Evolutionary conservation across 2,888 invertebrate genomes (phyloP).

Genomic region (Drosophila aldrichi): DNA sequence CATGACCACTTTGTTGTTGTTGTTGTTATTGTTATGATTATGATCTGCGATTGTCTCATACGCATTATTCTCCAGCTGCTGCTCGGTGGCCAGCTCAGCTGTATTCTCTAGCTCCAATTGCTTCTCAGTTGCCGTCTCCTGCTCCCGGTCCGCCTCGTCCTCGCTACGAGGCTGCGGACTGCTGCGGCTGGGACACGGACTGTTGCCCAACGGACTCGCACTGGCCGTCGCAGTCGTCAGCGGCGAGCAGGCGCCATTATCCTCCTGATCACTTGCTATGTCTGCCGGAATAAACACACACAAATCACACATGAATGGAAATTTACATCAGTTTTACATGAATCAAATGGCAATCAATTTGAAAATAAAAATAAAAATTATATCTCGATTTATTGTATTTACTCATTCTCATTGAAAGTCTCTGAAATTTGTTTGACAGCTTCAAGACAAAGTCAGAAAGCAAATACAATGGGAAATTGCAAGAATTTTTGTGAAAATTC

Average conservation of each 20-base stretch:
- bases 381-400: background rate
- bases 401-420: background rate
- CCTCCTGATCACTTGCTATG: conserved; percentile 84
- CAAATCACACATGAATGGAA: background rate
- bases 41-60: conserved; percentile 43
- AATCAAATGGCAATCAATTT: background rate
- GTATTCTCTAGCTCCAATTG: background rate
- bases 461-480: background rate
- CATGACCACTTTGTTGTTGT: conserved; percentile 62
- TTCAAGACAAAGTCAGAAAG: background rate
- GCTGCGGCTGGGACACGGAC: conserved; percentile 66
- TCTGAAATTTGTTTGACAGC: background rate
- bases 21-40: conserved; percentile 49
- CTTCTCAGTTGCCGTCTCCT: background rate
- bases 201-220: conserved; percentile 50
- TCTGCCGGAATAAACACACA: conserved; percentile 66
- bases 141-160: conserved; percentile 45
- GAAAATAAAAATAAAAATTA: background rate
- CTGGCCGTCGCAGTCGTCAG: conserved; percentile 68
- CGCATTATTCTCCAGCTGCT: conserved; percentile 30
- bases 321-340: background rate
- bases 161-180: conserved; percentile 56
- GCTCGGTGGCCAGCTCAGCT: conserved; percentile 25
- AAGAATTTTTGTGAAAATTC: background rate
- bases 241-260: conserved; percentile 84